A percentile compares a stretch with the other conserved stretches of the same genome.
Evolutionary conservation across 23 tunicate genomes (phyloP).

Genomic region (Corella eumyota): DNA sequence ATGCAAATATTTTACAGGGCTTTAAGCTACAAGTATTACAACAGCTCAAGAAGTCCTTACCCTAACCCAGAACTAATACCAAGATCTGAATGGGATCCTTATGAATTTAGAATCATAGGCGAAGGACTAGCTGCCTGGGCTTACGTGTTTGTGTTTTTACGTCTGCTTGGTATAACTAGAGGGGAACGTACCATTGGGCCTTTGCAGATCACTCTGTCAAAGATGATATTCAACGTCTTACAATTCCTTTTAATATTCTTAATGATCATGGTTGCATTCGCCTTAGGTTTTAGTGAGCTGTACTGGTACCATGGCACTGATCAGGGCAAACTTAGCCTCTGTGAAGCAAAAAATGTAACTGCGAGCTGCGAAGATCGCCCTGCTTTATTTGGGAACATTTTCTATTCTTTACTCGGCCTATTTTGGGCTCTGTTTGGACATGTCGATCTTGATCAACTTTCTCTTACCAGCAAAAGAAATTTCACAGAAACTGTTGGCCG

Average conservation of each 20-base stretch:
- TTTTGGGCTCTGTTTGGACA: slow-evolving; percentile 81
- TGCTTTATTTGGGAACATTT: slow-evolving; percentile 12
- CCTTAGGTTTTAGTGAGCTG: slow-evolving; percentile 61
- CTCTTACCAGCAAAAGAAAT: slow-evolving; percentile 8
- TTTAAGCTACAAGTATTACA: no score
- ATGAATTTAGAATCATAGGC: slow-evolving; percentile 42
- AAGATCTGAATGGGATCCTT: slow-evolving; percentile 19
- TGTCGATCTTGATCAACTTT: slow-evolving; percentile 24
- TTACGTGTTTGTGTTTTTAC: slow-evolving; percentile 51
- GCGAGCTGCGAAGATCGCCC: background rate
- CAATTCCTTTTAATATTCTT: slow-evolving; percentile 56
- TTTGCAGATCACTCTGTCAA: slow-evolving; percentile 54
- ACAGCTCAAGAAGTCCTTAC: no score
- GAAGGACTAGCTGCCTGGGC: slow-evolving; percentile 53
- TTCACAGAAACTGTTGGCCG: slow-evolving; percentile 24
- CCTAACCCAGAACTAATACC: no score
- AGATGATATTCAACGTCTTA: slow-evolving; percentile 55
- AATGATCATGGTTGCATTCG: slow-evolving; percentile 59
- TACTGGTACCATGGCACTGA: slow-evolving; percentile 66
- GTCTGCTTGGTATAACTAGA: slow-evolving; percentile 43
- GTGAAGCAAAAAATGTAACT: background rate
- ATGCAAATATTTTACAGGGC: background rate
- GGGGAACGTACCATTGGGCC: slow-evolving; percentile 56
- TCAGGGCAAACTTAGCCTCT: slow-evolving; percentile 18
- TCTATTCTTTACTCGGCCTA: slow-evolving; percentile 7